Evolutionary conservation across 2,888 invertebrate genomes (phyloP), one percentile per base, ranked within the genome.

Genomic region (Deilephila elpenor): DNA sequence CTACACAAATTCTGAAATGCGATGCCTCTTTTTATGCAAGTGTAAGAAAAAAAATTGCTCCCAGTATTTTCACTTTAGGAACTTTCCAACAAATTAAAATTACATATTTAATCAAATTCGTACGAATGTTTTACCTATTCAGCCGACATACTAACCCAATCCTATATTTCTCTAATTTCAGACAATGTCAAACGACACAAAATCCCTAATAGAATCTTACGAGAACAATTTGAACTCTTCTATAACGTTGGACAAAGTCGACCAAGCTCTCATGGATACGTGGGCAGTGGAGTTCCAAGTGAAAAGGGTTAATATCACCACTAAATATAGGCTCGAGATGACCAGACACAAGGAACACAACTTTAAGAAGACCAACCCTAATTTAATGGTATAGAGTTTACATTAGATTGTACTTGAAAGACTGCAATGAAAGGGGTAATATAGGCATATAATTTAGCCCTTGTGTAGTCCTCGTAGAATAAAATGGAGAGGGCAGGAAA

Each of bases 281-380:
- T 89, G 90, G 89, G 74, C 76, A 1, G 77, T 84, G 0, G 83
- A 87, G 25, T 84, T 84, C 72, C 89, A 88, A 79, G 73, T 91
- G 29, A 83, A 85, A 72, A 79, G 86, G 53, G 84, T 92, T 5
- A 86, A 91, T n/a, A 75, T 89, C 71, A 86, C 88, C 14, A 80
- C 90, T 0, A 84, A 83, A 53, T 88, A 86, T 74, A 79, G 91
- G 37, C 56, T 91, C 59, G 84, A 89, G 76, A 86, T 89, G 88
- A 77, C 80, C 7, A 84, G 81, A n/a, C 91, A 91, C 34, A 85
- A 83, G 73, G 88, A 90, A 56, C 83, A 85, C 37, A 88, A 78
- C 75, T 89, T 90, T 61, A 81, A 76, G 67, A 79, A 75, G 20
- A 77, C 75, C 14, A 78, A 82, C 25, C 71, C 75, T 1, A 86